Percentiles rank a stretch among this genome's conserved stretches.
phyloP scores from a whole-genome alignment of 2,888 invertebrate species.

The Hofmannophila pseudospretella region DNA sequence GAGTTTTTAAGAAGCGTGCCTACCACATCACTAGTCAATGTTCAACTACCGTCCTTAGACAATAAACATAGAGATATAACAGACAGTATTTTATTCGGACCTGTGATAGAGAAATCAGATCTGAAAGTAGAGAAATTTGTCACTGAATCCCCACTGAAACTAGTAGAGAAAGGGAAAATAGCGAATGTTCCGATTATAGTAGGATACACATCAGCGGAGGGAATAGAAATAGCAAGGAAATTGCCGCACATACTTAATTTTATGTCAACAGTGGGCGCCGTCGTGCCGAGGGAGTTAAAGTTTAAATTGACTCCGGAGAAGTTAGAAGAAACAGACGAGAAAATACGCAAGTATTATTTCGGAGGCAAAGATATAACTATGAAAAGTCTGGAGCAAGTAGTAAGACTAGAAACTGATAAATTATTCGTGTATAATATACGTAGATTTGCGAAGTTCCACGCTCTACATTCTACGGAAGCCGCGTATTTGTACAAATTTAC shows the following conservation, averaged over 20 bases:
- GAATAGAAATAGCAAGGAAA: conserved; percentile 59
- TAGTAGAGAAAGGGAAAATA: conserved; percentile 41
- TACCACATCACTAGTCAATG: conserved; percentile 42
- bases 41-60: conserved; percentile 48
- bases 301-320: conserved; percentile 38
- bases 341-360: conserved; percentile 57
- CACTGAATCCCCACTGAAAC: conserved; percentile 38
- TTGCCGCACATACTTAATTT: conserved; percentile 31
- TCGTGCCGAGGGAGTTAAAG: conserved; percentile 64
- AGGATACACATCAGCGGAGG: conserved; percentile 65
- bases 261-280: conserved; percentile 37
- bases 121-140: conserved; percentile 48
- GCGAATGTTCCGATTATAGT: conserved; percentile 57
- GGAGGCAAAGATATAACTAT: conserved; percentile 35
- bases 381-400: conserved; percentile 40
- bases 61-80: conserved; percentile 40
- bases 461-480: conserved; percentile 29
- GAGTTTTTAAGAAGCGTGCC: conserved; percentile 49
- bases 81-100: conserved; percentile 56
- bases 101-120: conserved; percentile 57
- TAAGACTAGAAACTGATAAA: conserved; percentile 49
- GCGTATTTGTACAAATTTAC: conserved; percentile 57
- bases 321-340: conserved; percentile 35
- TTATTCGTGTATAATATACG: conserved; percentile 55
- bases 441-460: conserved; percentile 51